Evolutionary conservation across 2,113 vertebrate species (phyloP).

Genomic region (Pandion haliaetus): DNA sequence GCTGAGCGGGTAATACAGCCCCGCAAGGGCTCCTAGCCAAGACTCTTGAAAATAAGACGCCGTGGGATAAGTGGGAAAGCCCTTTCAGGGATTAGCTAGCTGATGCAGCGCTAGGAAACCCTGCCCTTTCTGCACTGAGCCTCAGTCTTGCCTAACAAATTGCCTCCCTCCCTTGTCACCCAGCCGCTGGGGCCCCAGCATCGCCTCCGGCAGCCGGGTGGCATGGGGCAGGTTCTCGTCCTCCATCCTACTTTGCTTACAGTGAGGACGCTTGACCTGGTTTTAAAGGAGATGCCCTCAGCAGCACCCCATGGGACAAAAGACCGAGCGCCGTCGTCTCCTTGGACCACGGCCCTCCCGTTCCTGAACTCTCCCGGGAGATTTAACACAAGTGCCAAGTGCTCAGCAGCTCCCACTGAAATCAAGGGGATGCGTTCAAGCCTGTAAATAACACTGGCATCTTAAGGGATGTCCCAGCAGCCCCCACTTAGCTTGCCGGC

Average conservation of each 20-base stretch:
- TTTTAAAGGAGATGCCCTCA: not conserved
- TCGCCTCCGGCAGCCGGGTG: accelerated
- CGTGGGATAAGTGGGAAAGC: not conserved
- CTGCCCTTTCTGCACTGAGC: not conserved
- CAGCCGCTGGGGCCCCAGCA: too few relatives aligned
- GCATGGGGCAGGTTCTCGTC: accelerated
- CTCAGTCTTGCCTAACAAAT: not conserved
- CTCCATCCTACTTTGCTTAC: not conserved
- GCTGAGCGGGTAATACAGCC: accelerated
- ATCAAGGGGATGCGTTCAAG: not conserved
- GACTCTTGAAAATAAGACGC: not conserved
- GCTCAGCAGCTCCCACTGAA: not conserved
- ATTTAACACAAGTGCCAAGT: not conserved
- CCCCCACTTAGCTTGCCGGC: accelerated
- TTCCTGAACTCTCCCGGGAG: not conserved
- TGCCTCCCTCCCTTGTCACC: not conserved
- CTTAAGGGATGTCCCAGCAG: accelerated
- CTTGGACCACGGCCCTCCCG: not conserved
- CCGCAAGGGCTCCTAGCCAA: not conserved
- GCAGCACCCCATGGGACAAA: not conserved
- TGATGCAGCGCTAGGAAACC: not conserved
- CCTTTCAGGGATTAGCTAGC: not conserved
- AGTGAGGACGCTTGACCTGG: not conserved
- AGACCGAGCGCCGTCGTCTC: accelerated
- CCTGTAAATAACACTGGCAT: not conserved